Conservation (phyloP, 2,797 vertebrate species). For the Mastacembelus armatus region DNA sequence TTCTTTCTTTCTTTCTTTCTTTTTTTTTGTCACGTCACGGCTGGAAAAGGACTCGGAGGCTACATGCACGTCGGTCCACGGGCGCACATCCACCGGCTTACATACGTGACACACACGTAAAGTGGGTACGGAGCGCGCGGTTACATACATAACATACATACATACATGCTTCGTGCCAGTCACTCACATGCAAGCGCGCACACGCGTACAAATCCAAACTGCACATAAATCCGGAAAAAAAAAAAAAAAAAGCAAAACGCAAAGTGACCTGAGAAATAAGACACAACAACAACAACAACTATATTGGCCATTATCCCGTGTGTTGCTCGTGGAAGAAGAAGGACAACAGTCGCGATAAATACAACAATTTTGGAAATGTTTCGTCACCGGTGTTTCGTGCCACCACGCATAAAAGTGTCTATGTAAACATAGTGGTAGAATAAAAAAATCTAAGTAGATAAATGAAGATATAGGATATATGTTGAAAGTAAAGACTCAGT, state of each 20-base stretch:
- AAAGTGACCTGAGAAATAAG: slow-evolving; percentile 30
- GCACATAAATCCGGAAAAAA: slow-evolving; percentile 21
- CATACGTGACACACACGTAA: slow-evolving; percentile 81
- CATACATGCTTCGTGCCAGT: slow-evolving; percentile 49
- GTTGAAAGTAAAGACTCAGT: slow-evolving; percentile 87
- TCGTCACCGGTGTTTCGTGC: slow-evolving; percentile 49
- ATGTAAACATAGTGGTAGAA: slow-evolving; percentile 64
- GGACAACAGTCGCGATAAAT: slow-evolving; percentile 71
- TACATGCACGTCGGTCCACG: slow-evolving; percentile 59
- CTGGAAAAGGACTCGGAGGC: slow-evolving; percentile 20
- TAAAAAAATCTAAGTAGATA: slow-evolving; percentile 67
- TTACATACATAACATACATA: slow-evolving; percentile 57
- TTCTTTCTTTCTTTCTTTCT: no score
- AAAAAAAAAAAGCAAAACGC: slow-evolving; percentile 12
- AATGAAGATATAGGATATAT: slow-evolving; percentile 75
- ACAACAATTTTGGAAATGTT: slow-evolving; percentile 65
- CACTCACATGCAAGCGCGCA: slow-evolving; percentile 30
- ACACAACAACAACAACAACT: slow-evolving; percentile 60
- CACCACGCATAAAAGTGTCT: slow-evolving; percentile 70
- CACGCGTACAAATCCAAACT: slow-evolving; percentile 39
- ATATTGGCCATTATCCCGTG: slow-evolving; percentile 53
- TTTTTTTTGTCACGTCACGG: slow-evolving; percentile 69
- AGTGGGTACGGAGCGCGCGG: slow-evolving; percentile 71
- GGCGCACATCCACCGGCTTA: slow-evolving; percentile 72
- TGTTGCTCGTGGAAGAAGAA: slow-evolving; percentile 25